Evolutionary conservation across 2,113 vertebrate species (phyloP).

Genomic region (Nanorana parkeri): DNA sequence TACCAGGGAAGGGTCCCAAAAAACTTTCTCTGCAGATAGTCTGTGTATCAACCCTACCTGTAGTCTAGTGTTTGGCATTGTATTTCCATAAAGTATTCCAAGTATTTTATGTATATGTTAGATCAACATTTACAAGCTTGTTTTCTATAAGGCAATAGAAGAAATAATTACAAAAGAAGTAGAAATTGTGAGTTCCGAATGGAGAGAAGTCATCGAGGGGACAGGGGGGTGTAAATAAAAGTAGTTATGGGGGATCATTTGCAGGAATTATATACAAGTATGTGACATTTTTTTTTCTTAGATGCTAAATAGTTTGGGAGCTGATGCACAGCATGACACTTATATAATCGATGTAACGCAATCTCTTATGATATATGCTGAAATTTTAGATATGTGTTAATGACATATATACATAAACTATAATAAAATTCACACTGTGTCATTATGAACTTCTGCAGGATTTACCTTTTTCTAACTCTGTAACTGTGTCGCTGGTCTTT

Average conservation of each 20-base stretch:
- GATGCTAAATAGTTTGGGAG: conserved; percentile 13
- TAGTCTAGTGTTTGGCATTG: too few species aligned
- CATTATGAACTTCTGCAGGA: conserved; percentile 15
- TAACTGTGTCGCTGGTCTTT: conserved; percentile 15
- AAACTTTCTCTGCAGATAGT: too few species aligned
- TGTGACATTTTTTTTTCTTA: conserved; percentile 15
- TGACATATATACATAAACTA: conserved; percentile 22
- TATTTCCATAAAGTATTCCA: background rate
- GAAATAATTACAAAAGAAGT: background rate
- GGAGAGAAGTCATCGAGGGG: background rate
- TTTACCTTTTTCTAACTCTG: conserved; percentile 17
- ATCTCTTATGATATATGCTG: conserved; percentile 16
- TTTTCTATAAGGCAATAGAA: background rate
- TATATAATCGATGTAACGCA: conserved; percentile 16
- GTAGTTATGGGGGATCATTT: conserved; percentile 30
- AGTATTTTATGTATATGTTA: background rate
- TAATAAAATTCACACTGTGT: conserved; percentile 44
- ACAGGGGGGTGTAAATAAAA: conserved; percentile 5
- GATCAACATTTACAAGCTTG: background rate
- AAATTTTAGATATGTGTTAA: conserved; percentile 32
- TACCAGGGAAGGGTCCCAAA: too few species aligned
- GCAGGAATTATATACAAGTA: conserved; percentile 17
- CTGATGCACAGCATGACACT: conserved; percentile 9
- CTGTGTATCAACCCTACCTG: too few species aligned
- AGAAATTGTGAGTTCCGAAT: background rate